A percentile compares a stretch with the other conserved stretches of the same genome.
phyloP scores from a whole-genome alignment of 2,113 vertebrate species.

The Argyrosomus japonicus region DNA sequence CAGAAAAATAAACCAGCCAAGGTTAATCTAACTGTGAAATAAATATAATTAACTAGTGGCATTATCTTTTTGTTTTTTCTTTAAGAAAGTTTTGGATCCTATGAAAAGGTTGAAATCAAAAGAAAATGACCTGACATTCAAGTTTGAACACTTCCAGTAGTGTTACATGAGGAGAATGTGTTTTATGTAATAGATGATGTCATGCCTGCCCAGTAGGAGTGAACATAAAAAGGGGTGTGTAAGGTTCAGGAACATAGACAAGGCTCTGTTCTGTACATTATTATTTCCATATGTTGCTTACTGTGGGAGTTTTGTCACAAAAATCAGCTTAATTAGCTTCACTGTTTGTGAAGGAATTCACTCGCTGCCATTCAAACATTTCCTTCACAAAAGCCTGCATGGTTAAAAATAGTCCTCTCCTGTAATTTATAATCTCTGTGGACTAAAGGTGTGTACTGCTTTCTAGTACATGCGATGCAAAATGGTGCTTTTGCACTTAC shows the following conservation, averaged over 20 bases:
- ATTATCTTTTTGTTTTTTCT: not conserved
- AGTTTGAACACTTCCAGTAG: not conserved
- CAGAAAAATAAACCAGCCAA: too few species aligned
- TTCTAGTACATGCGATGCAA: not conserved
- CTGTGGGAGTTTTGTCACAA: not conserved
- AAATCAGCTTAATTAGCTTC: not conserved
- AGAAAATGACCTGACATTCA: not conserved
- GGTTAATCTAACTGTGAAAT: too few species aligned
- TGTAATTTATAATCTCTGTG: conserved; percentile 4
- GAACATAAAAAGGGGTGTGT: conserved; percentile 30
- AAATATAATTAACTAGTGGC: not conserved
- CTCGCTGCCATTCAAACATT: not conserved
- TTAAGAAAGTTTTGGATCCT: not conserved
- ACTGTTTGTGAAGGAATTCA: not conserved
- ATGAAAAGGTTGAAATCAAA: not conserved
- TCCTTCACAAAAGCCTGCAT: not conserved
- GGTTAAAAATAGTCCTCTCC: conserved; percentile 1
- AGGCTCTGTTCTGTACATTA: conserved; percentile 4
- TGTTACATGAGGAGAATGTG: not conserved
- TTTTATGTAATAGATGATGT: conserved; percentile 26
- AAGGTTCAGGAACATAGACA: not conserved
- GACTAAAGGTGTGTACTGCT: conserved; percentile 30
- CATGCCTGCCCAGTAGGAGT: not conserved
- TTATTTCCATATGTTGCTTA: not conserved
- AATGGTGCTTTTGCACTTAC: not conserved